Base-by-base conservation (phyloP, 1,140 invertebrate species). In the Aphaenogaster ashmeadi region DNA sequence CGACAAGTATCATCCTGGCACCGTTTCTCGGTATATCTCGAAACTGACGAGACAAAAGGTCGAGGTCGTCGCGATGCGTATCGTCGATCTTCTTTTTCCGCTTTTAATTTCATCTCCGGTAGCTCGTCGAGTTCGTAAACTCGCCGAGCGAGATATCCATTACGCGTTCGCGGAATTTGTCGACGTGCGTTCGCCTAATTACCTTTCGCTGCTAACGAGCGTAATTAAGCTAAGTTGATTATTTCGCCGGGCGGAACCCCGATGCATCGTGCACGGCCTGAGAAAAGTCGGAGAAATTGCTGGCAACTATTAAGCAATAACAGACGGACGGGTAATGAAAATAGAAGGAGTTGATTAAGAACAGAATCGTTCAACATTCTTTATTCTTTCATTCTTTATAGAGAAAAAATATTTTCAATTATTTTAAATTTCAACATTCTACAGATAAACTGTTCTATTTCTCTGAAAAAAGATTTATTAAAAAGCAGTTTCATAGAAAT, bases 221-320 rank as follows among this genome's bases (percentile, higher is more conserved):
- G 41, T 52, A 85, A 85, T 85, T 77, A 62, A 77, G 72, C 58
- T 38, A 62, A 77, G 71, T 18, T 56, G 81, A 77, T 50, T 85
- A 85, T 36, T 74, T 85, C 21, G 27, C 13, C 27, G 81, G n/a
- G 47, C 4, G 58, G 21, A 62, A 77, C 50, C 15, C 41, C 41
- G n/a, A 50, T 56, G 21, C 44, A 27, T 44, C 56, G 41, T n/a
- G 15, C 8, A 62, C 18, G 36, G 69, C 66, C 27, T 84, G 81
- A 62, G 71, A 77, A 77, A 85, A 77, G 47, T 5, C 8, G n/a
- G 18, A 75, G 72, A 85, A 85, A 77, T 85, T 77, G 47, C 54
- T 47, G 18, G 41, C 38, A 56, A 47, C 67, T 60, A 56, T 85
- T 85, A 38, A 64, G 81, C 36, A 83, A 74, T 58, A 81, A 27